Evolutionary conservation across 2,113 vertebrate genomes (phyloP), one percentile per base, ranked within the genome.

Genomic region (Numida meleagris): DNA sequence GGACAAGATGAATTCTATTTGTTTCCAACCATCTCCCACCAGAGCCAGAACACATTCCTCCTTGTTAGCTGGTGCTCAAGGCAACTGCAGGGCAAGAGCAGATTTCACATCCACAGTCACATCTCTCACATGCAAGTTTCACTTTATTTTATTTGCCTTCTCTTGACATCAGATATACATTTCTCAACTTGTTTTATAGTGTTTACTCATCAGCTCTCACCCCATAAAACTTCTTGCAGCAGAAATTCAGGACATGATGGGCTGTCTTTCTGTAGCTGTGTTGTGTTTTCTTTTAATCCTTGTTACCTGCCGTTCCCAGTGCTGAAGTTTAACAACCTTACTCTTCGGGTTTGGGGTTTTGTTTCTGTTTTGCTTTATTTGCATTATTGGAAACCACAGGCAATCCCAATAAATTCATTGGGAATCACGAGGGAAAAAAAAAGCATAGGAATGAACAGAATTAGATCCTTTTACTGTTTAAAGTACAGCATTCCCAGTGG

Each of bases 401-500:
- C 11, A 36, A 62, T 43, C 48, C 57, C 3, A 51, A 25, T 21
- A 67, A 89, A 89, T 61, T 86, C 3, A 6, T 5, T 29, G 38
- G 45, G 42, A 91, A 57, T 48, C 1, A 6, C 0, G 8, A 83
- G 40, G 42, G 51, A 86, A 89, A 91, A 78, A 78, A 78, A 15
- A 24, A 14, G 9, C 66, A 6, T 2, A 27, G 80, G 48, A 86
- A 50, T 38, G 68, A 68, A 46, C 9, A 61, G 38, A 73, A 76
- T 65, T 36, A 1, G 1, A 1, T 80, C 40, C 61, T 93, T 88
- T 88, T 40, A 25, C 31, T 95, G 89, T 93, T 91, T 90, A 81
- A 92, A 80, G 46, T 53, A n/a, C 24, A 86, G 31, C 85, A 27
- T 90, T 95, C 88, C 91, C 86, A n/a, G 51, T 8, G 79, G 90